Conservation (phyloP, 2,888 invertebrate genomes). For the Thelaira solivaga region DNA sequence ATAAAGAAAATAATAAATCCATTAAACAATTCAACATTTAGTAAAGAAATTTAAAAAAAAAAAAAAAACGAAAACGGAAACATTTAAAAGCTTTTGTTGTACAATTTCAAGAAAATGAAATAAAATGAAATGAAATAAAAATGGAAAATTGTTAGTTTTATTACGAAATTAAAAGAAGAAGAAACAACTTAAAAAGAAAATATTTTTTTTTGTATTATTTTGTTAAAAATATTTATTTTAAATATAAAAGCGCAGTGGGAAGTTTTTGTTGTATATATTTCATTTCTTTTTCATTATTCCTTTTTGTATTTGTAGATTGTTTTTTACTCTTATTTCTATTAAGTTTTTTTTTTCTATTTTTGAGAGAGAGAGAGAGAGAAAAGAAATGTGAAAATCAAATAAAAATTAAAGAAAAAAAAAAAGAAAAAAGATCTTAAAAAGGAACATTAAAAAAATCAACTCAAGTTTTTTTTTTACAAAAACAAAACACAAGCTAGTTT, state of each 20-base stretch:
- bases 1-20: slow-evolving; percentile 36
- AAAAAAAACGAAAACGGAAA: slow-evolving; percentile 40
- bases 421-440: slow-evolving; percentile 36
- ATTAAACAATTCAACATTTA: slow-evolving; percentile 58
- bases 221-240: slow-evolving; percentile 64
- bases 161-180: slow-evolving; percentile 38
- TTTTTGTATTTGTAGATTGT: slow-evolving; percentile 65
- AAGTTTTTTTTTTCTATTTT: slow-evolving; percentile 16
- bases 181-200: slow-evolving; percentile 58
- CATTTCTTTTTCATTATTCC: slow-evolving; percentile 67
- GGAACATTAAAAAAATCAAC: not conserved
- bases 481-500: too few species aligned
- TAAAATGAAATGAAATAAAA: slow-evolving; percentile 38
- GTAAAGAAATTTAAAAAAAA: slow-evolving; percentile 1
- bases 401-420: slow-evolving; percentile 18
- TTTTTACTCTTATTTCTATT: slow-evolving; percentile 26
- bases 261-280: slow-evolving; percentile 75
- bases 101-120: not conserved
- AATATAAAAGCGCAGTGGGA: slow-evolving; percentile 77
- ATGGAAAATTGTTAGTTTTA: too few species aligned
- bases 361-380: slow-evolving; percentile 7
- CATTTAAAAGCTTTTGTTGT: slow-evolving; percentile 49
- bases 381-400: not conserved
- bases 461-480: too few species aligned
- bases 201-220: slow-evolving; percentile 58